Conservation (phyloP, 2,113 vertebrate species). For the Gobius niger region DNA sequence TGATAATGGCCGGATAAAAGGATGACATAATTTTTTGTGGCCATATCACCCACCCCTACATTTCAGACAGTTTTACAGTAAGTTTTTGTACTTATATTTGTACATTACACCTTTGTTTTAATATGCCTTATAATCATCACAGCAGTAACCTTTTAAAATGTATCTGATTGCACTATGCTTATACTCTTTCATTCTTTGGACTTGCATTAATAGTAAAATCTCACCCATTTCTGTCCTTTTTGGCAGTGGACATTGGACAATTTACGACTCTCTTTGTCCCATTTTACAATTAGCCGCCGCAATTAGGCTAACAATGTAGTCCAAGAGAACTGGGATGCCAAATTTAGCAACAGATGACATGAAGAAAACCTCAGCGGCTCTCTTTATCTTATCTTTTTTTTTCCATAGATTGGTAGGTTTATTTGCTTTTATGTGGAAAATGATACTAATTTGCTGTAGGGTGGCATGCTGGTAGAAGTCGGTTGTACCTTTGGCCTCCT, state of each 20-base stretch:
- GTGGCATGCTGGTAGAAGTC: not conserved
- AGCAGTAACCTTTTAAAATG: too few relatives aligned
- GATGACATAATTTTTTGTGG: too few relatives aligned
- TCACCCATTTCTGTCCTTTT: not conserved
- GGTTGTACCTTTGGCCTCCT: conserved; percentile 52
- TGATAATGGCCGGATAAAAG: too few relatives aligned
- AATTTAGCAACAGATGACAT: conserved; percentile 71
- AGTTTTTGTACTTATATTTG: too few relatives aligned
- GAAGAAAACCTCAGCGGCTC: conserved; percentile 30
- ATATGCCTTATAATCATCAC: too few relatives aligned
- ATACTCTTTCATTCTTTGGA: conserved; percentile 3
- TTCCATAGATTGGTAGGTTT: not conserved
- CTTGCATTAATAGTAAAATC: not conserved
- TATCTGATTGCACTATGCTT: too few relatives aligned
- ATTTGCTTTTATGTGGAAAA: not conserved
- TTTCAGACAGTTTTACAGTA: too few relatives aligned
- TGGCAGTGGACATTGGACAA: conserved; percentile 31
- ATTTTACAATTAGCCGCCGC: conserved; percentile 77
- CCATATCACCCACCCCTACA: too few relatives aligned
- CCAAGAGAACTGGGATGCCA: conserved; percentile 79
- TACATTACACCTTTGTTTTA: too few relatives aligned
- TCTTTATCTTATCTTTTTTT: not conserved
- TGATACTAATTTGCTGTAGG: not conserved
- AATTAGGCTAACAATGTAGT: conserved; percentile 80
- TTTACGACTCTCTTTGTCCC: conserved; percentile 65